Evolutionary conservation across 2,797 vertebrate species (phyloP), one percentile per base, ranked within the genome.

Genomic region (Ispidina lecontei): DNA sequence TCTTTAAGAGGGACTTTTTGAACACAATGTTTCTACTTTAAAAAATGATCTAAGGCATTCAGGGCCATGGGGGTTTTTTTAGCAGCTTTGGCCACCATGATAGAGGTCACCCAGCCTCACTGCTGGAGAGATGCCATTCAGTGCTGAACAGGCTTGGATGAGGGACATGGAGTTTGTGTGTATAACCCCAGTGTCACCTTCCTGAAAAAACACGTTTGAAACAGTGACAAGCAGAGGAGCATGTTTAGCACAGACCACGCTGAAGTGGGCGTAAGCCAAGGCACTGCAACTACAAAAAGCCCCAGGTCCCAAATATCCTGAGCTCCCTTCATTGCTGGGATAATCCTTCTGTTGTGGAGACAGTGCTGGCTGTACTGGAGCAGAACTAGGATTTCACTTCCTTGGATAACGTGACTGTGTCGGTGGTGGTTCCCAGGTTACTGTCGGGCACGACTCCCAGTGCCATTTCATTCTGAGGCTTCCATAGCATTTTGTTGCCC

Each of bases 321-420:
- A 49, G 22, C 28, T 55, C 31, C 68, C 59, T 39, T 29, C 35
- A 37, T 14, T 12, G 0, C 3, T 4, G 17, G 62, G 46, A 33
- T 7, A 52, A 28, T 37, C 19, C 44, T 70, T 25, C 59, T 8
- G 4, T 62, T 1, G 0, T 0, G 0, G 59, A 47, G 26, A 31
- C 0, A 16, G 37, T 12, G 69, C 6, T 47, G 62, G 12, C 26
- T 1, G 0, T 7, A 31, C 7, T 0, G 0, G 65, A 21, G 70
- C 74, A 77, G 49, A 78, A 59, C 79, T 94, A 93, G n/a, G 91
- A 95, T n/a, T 87, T 96, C 35, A 73, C 26, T 1, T 35, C 80
- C 77, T 96, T 97, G 43, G 85, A 86, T 39, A 80, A 91, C 0
- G 82, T 93, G 18, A 88, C 92, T 0, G 90, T 65, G 52, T 84